Percentiles rank a stretch among this genome's conserved stretches.
Conservation (phyloP, 1,140 invertebrate genomes). For the Scylla paramamosain region DNA sequence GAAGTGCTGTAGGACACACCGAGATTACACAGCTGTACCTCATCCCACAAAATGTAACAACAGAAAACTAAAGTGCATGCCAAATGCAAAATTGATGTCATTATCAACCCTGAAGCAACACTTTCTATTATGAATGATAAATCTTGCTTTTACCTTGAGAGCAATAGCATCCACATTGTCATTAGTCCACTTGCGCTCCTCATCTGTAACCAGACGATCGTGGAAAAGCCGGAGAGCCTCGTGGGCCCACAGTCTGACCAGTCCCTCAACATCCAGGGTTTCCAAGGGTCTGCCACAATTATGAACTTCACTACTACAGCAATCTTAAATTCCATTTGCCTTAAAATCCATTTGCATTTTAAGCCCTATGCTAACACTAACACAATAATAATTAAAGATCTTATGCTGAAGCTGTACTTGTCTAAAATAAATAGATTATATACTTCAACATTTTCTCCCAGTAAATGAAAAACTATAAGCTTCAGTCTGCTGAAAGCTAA, state of each 20-base stretch:
- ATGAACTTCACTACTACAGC: neutral
- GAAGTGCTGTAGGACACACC: constrained; percentile 89
- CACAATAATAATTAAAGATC: too few species aligned
- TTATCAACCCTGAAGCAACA: neutral
- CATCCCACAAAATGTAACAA: neutral
- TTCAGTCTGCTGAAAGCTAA: too few species aligned
- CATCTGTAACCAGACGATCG: constrained; percentile 94
- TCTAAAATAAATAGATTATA: too few species aligned
- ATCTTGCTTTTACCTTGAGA: constrained; percentile 79
- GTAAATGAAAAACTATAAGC: too few species aligned
- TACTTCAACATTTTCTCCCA: too few species aligned
- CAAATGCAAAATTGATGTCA: neutral
- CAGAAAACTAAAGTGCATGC: neutral
- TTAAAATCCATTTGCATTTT: too few species aligned
- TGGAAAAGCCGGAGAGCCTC: constrained; percentile 99
- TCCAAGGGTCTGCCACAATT: constrained; percentile 89
- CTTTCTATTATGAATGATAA: neutral
- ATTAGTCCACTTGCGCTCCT: constrained; percentile 98
- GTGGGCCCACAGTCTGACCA: constrained; percentile 98
- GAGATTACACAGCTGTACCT: neutral
- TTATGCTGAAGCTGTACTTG: too few species aligned
- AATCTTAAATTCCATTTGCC: too few species aligned
- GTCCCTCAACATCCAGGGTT: constrained; percentile 92
- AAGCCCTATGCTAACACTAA: too few species aligned
- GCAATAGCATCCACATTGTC: constrained; percentile 98